Evolutionary conservation across 2,113 vertebrate species (phyloP), one percentile per base, ranked within the genome.

Genomic region (Dicentrarchus labrax): DNA sequence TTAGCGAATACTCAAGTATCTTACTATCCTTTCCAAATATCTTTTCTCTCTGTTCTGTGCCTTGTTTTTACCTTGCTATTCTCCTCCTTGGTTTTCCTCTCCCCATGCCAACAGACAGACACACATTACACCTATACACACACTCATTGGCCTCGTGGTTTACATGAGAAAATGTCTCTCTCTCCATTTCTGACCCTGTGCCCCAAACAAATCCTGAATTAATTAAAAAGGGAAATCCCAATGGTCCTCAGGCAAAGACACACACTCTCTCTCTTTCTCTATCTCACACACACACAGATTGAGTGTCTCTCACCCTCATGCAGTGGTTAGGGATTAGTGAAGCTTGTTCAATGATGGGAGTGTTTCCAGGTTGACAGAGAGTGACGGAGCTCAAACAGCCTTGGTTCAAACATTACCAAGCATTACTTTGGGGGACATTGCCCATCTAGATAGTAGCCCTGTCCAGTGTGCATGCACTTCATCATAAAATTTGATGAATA

Each of bases 171-270:
- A 95, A 94, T 89, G 91, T 89, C 91, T 89, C 79, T 93, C 89
- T 92, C 92, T 90, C 92, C 88, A 86, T 86, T 88, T 93, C 93
- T 96, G 94, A 96, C 94, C 95, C 77, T 6, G 74, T 92, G 92
- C 90, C 91, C 93, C 75, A 88, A 91, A 94, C 95, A 96, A 96
- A 96, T 96, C 95, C 95, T 93, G 93, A 96, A 95, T 96, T 96
- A 96, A 96, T 96, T 95, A 96, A 96, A 95, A 89, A 95, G 93
- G 95, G 95, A 95, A 96, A 94, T 95, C 95, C 94, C 93, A 93
- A 80, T 88, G 86, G 85, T 90, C 76, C 88, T 45, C 60, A 50
- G 71, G 61, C 83, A 61, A 41, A 68, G 15, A 73, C 83, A 74
- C 73, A 66, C 71, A 41, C 62, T 3, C 39, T 22, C 21, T 47